Base-by-base conservation (phyloP, 2,113 vertebrate genomes). In the Myiagra hebetior region DNA sequence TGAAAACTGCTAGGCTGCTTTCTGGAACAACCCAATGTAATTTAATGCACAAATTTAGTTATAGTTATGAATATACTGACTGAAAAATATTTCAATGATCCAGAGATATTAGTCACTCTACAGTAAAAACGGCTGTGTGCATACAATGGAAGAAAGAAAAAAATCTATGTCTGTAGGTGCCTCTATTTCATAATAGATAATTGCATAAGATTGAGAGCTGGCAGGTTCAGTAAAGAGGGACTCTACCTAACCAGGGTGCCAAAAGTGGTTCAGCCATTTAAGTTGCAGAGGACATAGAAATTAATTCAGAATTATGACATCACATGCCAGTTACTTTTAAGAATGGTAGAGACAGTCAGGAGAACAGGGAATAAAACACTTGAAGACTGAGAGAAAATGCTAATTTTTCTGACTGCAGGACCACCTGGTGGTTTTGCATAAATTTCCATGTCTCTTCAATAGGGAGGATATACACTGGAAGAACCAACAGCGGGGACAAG, bases 41-140 rank as follows among this genome's bases (percentile, higher is more conserved):
- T 96, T 94, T 77, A 94, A 96, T 89, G 89, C 82, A 42, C 76
- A 94, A 95, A 92, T 96, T 82, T 95, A 88, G 95, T 95, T 96
- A 94, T 85, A 33, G 21, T 95, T 96, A 89, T 92, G 95, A 97
- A 97, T 96, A 97, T 94, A 97, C 89, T 74, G 91, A 95, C 93
- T 97, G 94, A 97, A 97, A 97, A 97, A 97, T 96, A 97, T 97
- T 96, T 97, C 95, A 97, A 96, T 97, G 73, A 96, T 96, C 87
- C 91, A 85, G 94, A 90, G 73, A 93, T 97, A 96, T 97, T 97
- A 97, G 95, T 96, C 93, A 93, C 50, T 94, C 86, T 87, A 85
- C 63, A 74, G 73, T 86, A 90, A 95, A 96, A 97, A 77, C 90
- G 75, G 2, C 79, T 96, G 84, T 88, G 69, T 96, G 87, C 55